Base-by-base conservation (phyloP, 2,888 invertebrate species). In the Oxytorus armatus region DNA sequence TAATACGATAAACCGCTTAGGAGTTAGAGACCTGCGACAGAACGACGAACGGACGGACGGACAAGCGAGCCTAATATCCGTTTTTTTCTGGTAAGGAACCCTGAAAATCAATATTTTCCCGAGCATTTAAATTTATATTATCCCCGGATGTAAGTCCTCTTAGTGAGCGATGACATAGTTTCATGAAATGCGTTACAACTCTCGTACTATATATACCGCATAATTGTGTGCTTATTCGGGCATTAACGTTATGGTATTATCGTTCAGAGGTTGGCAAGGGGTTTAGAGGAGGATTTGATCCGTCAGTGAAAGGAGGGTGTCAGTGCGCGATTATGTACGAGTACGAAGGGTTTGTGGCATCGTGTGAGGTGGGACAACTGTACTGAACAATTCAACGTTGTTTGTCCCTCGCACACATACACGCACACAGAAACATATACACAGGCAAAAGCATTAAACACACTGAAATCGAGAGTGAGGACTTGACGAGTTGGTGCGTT, bases 401-500 rank as follows among this genome's bases (percentile, higher is more conserved):
- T 55, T 21, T 59, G 66, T 51, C 66, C 39, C 14, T 53, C 42
- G 21, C 16, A 57, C 42, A 18, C 55, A 25, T 25, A 10, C 66
- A 33, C 66, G 39, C 14, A 5, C 33, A 25, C 51, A 7, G 21
- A 36, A 14, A 21, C 44, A 11, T 14, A 42, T 33, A 21, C 21
- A 51, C 39, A 49, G 21, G 25, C 21, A 33, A 14, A 29, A 7
- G 33, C 14, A 29, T 16, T 8, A 63, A 11, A 18, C 66, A 36
- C 66, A 68, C 68, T 77, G 79, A 73, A 75, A 80, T 74, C 81
- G 72, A 57, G 66, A 70, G 79, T 78, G 81, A 80, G 78, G 81
- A 78, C 75, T 81, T 79, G 81, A 83, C 79, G 77, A 80, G 79
- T 79, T 79, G 79, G 66, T 73, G 57, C 74, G 76, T 77, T 79